Conservation (phyloP, 37 sponge, comb jelly and placozoan species). For the Hexactinellida sp. region DNA sequence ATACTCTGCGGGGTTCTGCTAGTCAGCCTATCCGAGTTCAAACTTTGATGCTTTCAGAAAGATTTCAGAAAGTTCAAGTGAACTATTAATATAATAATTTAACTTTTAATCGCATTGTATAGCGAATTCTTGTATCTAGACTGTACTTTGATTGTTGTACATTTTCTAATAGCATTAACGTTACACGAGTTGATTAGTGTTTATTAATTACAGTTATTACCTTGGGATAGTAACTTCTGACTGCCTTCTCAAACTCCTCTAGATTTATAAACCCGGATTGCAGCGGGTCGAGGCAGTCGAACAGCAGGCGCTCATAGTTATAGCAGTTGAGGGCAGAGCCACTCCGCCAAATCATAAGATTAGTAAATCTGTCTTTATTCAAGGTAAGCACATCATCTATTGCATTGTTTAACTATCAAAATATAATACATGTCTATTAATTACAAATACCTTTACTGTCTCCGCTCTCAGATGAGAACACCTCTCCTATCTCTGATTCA, state of each 20-base stretch:
- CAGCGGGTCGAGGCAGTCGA: background rate
- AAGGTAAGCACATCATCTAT: background rate
- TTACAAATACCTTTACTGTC: background rate
- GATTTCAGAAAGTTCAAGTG: too few relatives aligned
- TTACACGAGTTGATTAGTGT: too few relatives aligned
- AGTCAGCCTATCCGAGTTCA: constrained; percentile 44
- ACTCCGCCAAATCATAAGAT: background rate
- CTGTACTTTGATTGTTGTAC: background rate
- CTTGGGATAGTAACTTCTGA: background rate
- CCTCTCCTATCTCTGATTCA: background rate
- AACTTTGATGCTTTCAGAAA: constrained; percentile 10
- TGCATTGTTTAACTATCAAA: too few relatives aligned
- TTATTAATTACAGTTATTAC: background rate
- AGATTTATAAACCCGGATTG: background rate
- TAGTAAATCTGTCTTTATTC: background rate
- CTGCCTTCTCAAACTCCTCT: background rate
- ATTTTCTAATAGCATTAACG: too few relatives aligned
- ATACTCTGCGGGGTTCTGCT: constrained; percentile 31
- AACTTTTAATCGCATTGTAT: background rate
- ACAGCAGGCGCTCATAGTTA: background rate
- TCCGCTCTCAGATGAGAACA: background rate
- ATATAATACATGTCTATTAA: too few relatives aligned
- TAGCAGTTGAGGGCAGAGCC: background rate
- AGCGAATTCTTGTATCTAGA: background rate
- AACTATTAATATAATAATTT: too few relatives aligned